Evolutionary conservation across 2,797 vertebrate genomes (phyloP), one percentile per base, ranked within the genome.

Genomic region (Acrossocheilus fasciatus): DNA sequence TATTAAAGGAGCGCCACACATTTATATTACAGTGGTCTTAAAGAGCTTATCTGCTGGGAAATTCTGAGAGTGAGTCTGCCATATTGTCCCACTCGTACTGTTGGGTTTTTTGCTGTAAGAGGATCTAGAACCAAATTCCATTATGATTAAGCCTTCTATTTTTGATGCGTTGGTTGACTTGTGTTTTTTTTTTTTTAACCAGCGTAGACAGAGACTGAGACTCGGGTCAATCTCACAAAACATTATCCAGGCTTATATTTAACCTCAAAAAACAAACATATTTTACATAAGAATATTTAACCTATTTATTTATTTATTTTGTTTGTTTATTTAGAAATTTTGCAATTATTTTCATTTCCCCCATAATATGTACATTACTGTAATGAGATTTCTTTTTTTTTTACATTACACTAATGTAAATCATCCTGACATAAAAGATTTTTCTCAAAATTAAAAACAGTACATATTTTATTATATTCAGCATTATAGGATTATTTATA

Each of bases 11-110:
- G 93, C 36, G 91, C 82, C 45, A 82, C 81, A 74, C 86, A 90
- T 90, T 93, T 92, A 88, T 94, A 91, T 92, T 94, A 93, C 91
- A 93, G 93, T 93, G 91, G 93, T 94, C 85, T 94, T 93, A 93
- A 93, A 94, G 92, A 92, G 93, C 92, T 95, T 94, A 92, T 92
- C 91, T 91, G 54, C 85, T 89, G 88, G 86, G 91, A 73, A 91
- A 91, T 90, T 91, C 90, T 88, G 88, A 86, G 89, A 91, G 89
- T 91, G 86, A 92, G 89, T 83, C 89, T 62, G 81, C 68, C 68
- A 81, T 84, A 81, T 36, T 88, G 91, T 91, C 91, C 91, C 92
- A 91, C 91, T 88, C 89, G 50, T 91, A 86, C 89, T 66, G 70
- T 85, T 52, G 54, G 26, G 87, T 76, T 39, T 82, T 88, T 70